Conservation (phyloP, 2,888 invertebrate species). For the Pimpla rufipes region DNA sequence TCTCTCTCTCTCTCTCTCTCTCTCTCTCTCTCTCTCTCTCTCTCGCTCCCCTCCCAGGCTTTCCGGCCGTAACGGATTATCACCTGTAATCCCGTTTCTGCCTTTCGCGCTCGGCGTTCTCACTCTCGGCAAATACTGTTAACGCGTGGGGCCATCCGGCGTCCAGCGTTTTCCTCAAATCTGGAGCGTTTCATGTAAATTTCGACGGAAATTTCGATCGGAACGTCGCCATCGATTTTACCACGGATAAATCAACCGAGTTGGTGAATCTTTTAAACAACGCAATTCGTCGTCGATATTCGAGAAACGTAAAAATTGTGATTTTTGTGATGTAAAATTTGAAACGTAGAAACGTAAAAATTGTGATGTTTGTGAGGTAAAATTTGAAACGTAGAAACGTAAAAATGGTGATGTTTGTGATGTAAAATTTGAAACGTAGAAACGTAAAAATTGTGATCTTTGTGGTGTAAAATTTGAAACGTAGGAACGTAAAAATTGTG, state of each 20-base stretch:
- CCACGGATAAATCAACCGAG: too few relatives aligned
- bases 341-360: neutral
- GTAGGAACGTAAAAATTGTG: neutral
- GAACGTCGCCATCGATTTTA: too few relatives aligned
- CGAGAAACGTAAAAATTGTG: neutral
- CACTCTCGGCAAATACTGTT: neutral
- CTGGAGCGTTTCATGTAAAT: conserved; percentile 35
- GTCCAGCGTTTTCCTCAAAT: neutral
- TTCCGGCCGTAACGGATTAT: neutral
- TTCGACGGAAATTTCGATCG: neutral
- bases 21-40: neutral
- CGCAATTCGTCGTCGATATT: neutral
- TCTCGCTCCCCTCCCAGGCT: neutral
- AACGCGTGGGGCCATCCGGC: neutral
- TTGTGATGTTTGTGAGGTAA: too few relatives aligned
- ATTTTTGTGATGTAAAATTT: neutral
- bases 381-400: neutral
- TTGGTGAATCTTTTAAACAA: too few relatives aligned
- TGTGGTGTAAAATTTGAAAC: too few relatives aligned
- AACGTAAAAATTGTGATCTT: neutral
- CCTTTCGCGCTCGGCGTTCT: neutral
- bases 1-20: neutral
- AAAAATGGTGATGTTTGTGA: neutral
- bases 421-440: too few relatives aligned
- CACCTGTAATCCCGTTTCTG: conserved; percentile 18